Percentiles rank a stretch among this genome's conserved stretches.
phyloP scores from a whole-genome alignment of 2,888 invertebrate species.

The Drosophila trichaetosa region DNA sequence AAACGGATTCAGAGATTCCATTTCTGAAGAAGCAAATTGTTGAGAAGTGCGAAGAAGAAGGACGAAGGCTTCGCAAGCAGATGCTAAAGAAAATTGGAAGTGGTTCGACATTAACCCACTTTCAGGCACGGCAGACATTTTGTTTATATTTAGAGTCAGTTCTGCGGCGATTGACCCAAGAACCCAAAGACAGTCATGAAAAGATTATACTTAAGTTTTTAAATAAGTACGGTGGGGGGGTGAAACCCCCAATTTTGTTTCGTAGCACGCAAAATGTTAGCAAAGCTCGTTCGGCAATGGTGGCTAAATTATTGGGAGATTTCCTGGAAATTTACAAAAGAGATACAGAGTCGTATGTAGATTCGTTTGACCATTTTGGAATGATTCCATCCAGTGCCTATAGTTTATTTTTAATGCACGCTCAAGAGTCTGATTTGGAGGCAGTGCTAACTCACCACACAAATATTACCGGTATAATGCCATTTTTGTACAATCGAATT shows the following conservation, averaged over 20 bases:
- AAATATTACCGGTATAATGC: constrained; percentile 84
- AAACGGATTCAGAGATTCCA: constrained; percentile 72
- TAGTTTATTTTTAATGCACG: constrained; percentile 87
- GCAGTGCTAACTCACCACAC: constrained; percentile 83
- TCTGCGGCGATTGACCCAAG: constrained; percentile 88
- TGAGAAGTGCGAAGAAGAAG: constrained; percentile 83
- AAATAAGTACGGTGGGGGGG: constrained; percentile 89
- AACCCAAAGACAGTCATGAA: constrained; percentile 83
- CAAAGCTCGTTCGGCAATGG: constrained; percentile 93
- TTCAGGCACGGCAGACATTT: constrained; percentile 91
- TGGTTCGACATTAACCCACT: constrained; percentile 88
- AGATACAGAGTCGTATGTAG: constrained; percentile 92
- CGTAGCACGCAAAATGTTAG: constrained; percentile 87
- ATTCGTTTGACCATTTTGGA: constrained; percentile 88
- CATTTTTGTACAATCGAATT: constrained; percentile 84
- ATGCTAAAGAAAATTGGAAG: constrained; percentile 86
- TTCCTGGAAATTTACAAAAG: constrained; percentile 93
- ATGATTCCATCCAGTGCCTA: constrained; percentile 86
- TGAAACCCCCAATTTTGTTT: constrained; percentile 89
- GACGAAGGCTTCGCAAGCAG: constrained; percentile 80
- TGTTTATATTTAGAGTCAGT: constrained; percentile 91
- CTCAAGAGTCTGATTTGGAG: constrained; percentile 85
- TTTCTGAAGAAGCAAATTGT: constrained; percentile 83
- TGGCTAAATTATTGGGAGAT: constrained; percentile 92
- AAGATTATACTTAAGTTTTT: constrained; percentile 91